Conservation (phyloP, 2,113 vertebrate species). For the Sisor rabdophorus region DNA sequence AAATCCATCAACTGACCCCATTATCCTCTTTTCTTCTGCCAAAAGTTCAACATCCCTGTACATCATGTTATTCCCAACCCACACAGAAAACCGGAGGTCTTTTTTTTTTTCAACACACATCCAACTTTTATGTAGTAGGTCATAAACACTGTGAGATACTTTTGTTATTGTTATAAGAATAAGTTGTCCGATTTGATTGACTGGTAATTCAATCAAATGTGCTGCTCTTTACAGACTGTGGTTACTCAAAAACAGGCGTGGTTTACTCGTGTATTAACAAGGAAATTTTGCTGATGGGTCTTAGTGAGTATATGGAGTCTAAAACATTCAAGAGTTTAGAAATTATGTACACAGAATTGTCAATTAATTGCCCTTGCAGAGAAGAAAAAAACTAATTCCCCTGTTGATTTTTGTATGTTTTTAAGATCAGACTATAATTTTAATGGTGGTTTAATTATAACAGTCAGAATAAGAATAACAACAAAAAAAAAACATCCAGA, state of each 20-base stretch:
- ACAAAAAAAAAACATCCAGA: too few species aligned
- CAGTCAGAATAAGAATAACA: too few species aligned
- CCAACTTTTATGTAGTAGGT: neutral
- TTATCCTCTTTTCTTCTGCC: slow-evolving; percentile 27
- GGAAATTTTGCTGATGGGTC: neutral
- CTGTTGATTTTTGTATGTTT: too few species aligned
- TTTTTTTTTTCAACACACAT: neutral
- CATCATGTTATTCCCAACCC: neutral
- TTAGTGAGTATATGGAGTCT: slow-evolving; percentile 6
- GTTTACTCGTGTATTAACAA: slow-evolving; percentile 3
- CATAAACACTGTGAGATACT: slow-evolving; percentile 22
- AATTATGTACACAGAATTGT: slow-evolving; percentile 5
- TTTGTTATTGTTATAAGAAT: neutral
- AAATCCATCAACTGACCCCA: neutral
- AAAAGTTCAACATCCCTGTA: neutral
- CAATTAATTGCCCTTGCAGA: neutral
- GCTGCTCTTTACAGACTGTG: slow-evolving; percentile 10
- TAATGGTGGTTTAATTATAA: too few species aligned
- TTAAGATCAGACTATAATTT: too few species aligned
- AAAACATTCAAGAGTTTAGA: slow-evolving; percentile 2
- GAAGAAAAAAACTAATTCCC: too few species aligned
- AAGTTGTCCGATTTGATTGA: neutral
- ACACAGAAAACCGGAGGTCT: neutral
- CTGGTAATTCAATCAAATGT: neutral
- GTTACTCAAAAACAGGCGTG: neutral